These are phyloP conservation scores for Temnothorax longispinosus DNA, from an alignment of 1,140 invertebrate genomes.

Conservation along the genomic window DNA sequence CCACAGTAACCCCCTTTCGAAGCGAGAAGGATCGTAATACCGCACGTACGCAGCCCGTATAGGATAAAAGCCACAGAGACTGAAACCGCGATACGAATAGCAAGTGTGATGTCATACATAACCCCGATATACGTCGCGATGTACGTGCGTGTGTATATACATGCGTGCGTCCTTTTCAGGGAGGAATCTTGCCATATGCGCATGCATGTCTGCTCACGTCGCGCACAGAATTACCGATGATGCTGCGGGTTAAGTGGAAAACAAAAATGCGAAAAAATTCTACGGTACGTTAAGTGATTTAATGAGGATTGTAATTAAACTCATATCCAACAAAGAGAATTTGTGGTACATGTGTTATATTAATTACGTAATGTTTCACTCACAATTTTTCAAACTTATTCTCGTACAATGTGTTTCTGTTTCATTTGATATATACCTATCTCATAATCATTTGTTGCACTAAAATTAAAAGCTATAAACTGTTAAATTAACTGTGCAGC, in stretches of 20 bases:
- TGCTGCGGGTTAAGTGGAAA: not conserved
- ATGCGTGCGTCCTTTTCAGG: not conserved
- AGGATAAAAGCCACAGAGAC: slow-evolving; percentile 53
- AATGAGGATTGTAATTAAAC: not conserved
- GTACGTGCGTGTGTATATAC: not conserved
- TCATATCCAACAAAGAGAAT: not conserved
- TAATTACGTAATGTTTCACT: not conserved
- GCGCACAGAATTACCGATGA: slow-evolving; percentile 31
- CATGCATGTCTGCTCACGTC: not conserved
- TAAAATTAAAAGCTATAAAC: not conserved
- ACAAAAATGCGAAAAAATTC: not conserved
- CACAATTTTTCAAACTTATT: not conserved
- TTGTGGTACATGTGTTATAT: not conserved
- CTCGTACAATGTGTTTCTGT: not conserved
- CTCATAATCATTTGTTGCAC: too few species aligned
- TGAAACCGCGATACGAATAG: slow-evolving; percentile 48
- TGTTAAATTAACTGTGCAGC: not conserved
- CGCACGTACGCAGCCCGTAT: slow-evolving; percentile 43
- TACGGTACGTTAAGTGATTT: not conserved
- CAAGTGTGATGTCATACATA: slow-evolving; percentile 29
- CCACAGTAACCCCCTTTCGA: not conserved
- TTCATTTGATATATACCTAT: not conserved
- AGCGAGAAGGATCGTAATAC: slow-evolving; percentile 35
- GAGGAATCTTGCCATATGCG: slow-evolving; percentile 7
- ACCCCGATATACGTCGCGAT: slow-evolving; percentile 18